Base-by-base conservation (phyloP, 1,140 invertebrate species). In the Drosophila bifasciata region DNA sequence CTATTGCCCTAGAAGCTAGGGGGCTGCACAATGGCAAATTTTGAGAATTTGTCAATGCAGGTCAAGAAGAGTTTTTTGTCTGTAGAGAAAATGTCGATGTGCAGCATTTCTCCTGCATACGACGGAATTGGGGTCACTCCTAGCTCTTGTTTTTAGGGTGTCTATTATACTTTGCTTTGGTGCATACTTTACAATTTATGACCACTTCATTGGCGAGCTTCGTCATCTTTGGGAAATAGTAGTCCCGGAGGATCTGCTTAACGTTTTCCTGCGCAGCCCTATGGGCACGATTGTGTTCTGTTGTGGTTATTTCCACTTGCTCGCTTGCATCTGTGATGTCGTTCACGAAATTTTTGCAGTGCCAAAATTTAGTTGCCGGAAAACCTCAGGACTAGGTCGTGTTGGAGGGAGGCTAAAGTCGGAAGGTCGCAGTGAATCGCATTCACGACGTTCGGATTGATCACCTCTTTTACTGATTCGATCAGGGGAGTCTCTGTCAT, bases 161-260 rank as follows among this genome's bases (percentile, higher is more conserved):
- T 1, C 51, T n/a, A 23, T 75, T 45, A 16, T 76, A 78, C 36
- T 78, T 73, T 7, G 53, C 59, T 48, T 19, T 59, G 7, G 28
- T 28, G 46, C 67, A 72, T n/a, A 62, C 53, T 50, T 43, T 63
- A 19, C 58, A 74, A 9, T 75, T 79, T 11, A 21, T 21, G 0
- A 61, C 61, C 0, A 64, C 32, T 28, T 80, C 50, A 9, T 40
- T 70, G 6, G 53, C 59, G 7, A 68, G 11, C n/a, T 46, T 46
- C 0, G 51, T 51, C 51, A 70, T 77, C 16, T 74, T 77, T 1
- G 64, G 51, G 23, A 75, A 80, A 44, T 59, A 75, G 50, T 74
- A 75, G 19, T 75, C 43, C 5, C 15, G 19, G 8, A 64, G 28
- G 9, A 64, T 52, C 56, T 61, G 19, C 25, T 53, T 62, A 28